phyloP scores from a whole-genome alignment of 2,888 invertebrate genomes.

The Leptinotarsa peninsularis region DNA sequence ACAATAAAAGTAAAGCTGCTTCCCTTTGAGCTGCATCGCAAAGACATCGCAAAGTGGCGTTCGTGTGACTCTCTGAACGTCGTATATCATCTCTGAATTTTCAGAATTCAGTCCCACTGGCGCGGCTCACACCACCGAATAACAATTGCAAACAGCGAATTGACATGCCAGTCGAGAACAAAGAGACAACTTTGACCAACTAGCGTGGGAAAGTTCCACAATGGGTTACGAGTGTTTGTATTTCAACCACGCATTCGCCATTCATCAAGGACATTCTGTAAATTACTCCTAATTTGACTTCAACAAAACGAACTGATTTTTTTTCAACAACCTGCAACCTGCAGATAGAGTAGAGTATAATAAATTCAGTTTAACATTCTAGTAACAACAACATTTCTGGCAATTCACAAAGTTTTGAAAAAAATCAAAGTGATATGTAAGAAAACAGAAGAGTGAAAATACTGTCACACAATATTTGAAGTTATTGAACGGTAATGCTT shows the following conservation, averaged over 20 bases:
- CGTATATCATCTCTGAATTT: constrained; percentile 5
- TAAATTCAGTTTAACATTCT: too few relatives aligned
- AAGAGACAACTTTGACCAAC: constrained; percentile 18
- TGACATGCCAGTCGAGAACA: constrained; percentile 10
- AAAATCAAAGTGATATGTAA: too few relatives aligned
- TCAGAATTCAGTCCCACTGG: constrained; percentile 13
- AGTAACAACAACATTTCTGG: too few relatives aligned
- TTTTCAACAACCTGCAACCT: too few relatives aligned
- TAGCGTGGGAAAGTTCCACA: constrained; percentile 9
- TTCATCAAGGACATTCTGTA: neutral
- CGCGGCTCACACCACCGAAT: constrained; percentile 5
- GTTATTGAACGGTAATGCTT: too few relatives aligned
- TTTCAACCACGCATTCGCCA: constrained; percentile 18
- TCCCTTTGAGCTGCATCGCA: neutral
- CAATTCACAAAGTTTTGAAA: too few relatives aligned
- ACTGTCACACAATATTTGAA: too few relatives aligned
- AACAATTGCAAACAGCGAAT: constrained; percentile 17
- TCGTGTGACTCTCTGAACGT: constrained; percentile 3
- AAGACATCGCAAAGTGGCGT: constrained; percentile 6
- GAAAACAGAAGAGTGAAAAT: too few relatives aligned
- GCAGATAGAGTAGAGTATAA: too few relatives aligned
- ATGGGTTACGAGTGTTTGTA: neutral
- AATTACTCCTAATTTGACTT: neutral
- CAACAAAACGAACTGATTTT: neutral
- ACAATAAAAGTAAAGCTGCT: neutral